Evolutionary conservation across 1,140 invertebrate genomes (phyloP).

Genomic region (Eupeodes corollae): DNA sequence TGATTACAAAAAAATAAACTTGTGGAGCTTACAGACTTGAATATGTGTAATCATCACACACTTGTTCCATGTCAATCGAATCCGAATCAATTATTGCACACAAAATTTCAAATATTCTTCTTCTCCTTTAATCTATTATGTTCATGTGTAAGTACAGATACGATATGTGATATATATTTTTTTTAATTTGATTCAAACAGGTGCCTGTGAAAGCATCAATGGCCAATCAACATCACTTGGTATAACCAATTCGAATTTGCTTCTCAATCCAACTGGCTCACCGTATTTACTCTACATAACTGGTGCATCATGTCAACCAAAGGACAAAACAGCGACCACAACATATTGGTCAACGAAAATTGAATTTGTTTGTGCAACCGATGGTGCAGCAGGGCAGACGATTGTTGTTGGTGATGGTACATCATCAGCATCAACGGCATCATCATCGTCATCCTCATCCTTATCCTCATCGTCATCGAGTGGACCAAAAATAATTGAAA

Average conservation of each 20-base stretch:
- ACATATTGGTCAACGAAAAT: constrained; percentile 40
- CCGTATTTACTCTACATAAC: constrained; percentile 43
- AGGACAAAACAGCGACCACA: constrained; percentile 3
- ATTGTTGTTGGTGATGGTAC: constrained; percentile 15
- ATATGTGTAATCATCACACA: too few relatives aligned
- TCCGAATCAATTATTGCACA: too few relatives aligned
- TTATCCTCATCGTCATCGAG: constrained; percentile 6
- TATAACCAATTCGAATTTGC: constrained; percentile 38
- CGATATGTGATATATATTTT: constrained; percentile 6
- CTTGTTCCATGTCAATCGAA: too few relatives aligned
- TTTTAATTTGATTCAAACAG: constrained; percentile 15
- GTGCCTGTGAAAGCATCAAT: constrained; percentile 23
- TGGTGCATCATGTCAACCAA: constrained; percentile 34
- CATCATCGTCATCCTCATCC: constrained; percentile 8
- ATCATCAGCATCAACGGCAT: background rate
- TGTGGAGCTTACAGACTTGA: too few relatives aligned
- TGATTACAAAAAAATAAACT: too few relatives aligned
- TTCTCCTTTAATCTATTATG: background rate
- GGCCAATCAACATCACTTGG: constrained; percentile 34
- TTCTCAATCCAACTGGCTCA: constrained; percentile 38
- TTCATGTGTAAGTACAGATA: background rate
- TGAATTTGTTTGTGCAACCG: constrained; percentile 40
- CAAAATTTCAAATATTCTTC: background rate
- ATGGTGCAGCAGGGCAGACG: constrained; percentile 20
- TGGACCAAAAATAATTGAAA: constrained; percentile 36